Conservation (phyloP, 2,797 vertebrate species). For the Trematocara caparti region DNA sequence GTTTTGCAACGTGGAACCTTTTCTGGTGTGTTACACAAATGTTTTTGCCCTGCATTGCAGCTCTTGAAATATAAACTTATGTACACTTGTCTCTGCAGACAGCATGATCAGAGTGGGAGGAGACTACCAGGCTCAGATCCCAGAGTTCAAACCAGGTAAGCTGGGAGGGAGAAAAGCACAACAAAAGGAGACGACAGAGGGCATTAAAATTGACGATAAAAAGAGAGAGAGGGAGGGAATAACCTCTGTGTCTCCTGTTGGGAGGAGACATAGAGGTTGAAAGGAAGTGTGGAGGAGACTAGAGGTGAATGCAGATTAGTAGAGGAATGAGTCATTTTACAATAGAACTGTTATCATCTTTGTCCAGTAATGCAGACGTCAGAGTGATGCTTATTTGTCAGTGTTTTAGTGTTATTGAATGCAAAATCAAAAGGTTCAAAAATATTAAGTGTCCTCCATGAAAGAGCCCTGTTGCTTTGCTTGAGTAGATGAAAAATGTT, state of each 20-base stretch:
- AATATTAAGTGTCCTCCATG: neutral
- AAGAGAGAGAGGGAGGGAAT: neutral
- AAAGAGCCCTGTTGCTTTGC: neutral
- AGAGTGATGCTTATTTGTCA: neutral
- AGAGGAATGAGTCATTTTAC: neutral
- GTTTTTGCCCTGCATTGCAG: neutral
- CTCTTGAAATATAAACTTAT: neutral
- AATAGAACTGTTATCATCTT: neutral
- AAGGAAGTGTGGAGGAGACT: neutral
- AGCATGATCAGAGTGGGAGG: slow-evolving; percentile 95
- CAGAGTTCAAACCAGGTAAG: slow-evolving; percentile 91
- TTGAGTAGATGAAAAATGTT: neutral
- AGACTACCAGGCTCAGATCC: slow-evolving; percentile 93
- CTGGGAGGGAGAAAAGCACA: neutral
- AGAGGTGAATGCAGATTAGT: slow-evolving; percentile 9
- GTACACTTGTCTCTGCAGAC: slow-evolving; percentile 68
- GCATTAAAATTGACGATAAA: neutral
- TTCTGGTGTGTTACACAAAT: neutral
- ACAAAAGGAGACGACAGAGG: neutral
- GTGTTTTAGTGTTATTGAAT: neutral
- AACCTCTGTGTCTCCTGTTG: neutral
- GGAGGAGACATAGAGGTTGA: neutral
- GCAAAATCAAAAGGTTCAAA: neutral
- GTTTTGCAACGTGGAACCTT: neutral
- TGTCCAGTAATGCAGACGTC: neutral